Evolutionary conservation across 2,797 vertebrate species (phyloP), one percentile per base, ranked within the genome.

Genomic region (Clamator glandarius): DNA sequence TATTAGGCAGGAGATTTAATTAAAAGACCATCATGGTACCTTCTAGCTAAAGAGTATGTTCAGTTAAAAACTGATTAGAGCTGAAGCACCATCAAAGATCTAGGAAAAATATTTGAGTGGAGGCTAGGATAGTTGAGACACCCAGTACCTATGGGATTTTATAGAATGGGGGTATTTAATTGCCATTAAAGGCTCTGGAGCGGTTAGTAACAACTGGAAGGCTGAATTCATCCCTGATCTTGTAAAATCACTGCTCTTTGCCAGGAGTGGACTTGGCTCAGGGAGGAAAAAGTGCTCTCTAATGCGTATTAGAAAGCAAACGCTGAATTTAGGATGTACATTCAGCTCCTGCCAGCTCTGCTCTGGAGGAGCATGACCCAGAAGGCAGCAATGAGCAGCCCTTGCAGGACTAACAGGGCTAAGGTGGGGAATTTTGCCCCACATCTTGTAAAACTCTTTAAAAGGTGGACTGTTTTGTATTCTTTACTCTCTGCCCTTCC

Each of bases 281-380:
- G 29, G 29, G 50, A 85, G 28, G 62, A 52, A 42, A 62, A 59
- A 25, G 25, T 67, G n/a, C 46, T 78, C 17, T 63, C 61, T 81
- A 68, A 20, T 46, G 41, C 16, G 26, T 77, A 18, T 54, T 91
- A 48, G 68, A 93, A 67, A 76, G 61, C 81, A 25, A 20, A 29
- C 15, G 7, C 18, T 8, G 31, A 83, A 76, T 89, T 48, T 96
- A 91, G 77, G 92, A 52, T 79, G 87, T 82, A 81, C 39, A 29
- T 66, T 39, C 67, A 50, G 52, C 51, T 88, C 61, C 79, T 95
- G 94, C 69, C 84, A 78, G 83, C 93, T 82, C 52, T 29, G 25
- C 74, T 96, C 75, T 70, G 59, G 55, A 95, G 88, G 69, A 80
- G 29, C 13, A 25, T 54, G 70, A 89, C 35, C 78, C 84, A 62